Evolutionary conservation across 2,888 invertebrate species (phyloP).

Genomic region (Drosophila kokeensis): DNA sequence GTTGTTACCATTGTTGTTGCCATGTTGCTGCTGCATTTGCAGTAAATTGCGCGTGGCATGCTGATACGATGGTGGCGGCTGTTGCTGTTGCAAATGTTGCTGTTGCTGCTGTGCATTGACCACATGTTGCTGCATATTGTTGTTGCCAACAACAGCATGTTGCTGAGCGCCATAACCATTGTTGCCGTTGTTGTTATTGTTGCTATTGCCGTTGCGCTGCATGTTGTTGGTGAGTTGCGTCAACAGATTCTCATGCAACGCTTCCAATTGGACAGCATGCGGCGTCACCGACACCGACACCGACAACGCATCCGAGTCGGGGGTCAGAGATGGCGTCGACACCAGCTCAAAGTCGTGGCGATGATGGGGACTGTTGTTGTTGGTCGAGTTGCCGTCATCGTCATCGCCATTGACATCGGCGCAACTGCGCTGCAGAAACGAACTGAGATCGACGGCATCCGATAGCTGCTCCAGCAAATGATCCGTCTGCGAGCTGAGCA

Average conservation of each 20-base stretch:
- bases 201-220: conserved; percentile 80
- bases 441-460: conserved; percentile 92
- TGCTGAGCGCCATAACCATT: conserved; percentile 86
- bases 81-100: conserved; percentile 86
- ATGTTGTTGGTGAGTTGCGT: conserved; percentile 86
- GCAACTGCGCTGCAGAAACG: conserved; percentile 90
- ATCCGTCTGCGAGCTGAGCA: conserved; percentile 92
- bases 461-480: conserved; percentile 91
- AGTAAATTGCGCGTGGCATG: conserved; percentile 80
- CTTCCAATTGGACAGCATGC: conserved; percentile 86
- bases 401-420: conserved; percentile 84
- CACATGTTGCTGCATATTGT: conserved; percentile 86
- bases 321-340: conserved; percentile 90
- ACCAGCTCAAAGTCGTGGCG: conserved; percentile 89
- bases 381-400: conserved; percentile 70
- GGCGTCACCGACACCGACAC: conserved; percentile 82
- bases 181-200: conserved; percentile 87
- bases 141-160: conserved; percentile 84
- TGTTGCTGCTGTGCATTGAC: conserved; percentile 72
- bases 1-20: conserved; percentile 83
- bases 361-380: conserved; percentile 87
- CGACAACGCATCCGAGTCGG: conserved; percentile 86
- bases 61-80: conserved; percentile 82
- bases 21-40: conserved; percentile 69
- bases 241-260: conserved; percentile 91